A percentile compares a stretch with the other conserved stretches of the same genome.
phyloP scores from a whole-genome alignment of 2,113 vertebrate species.

The Anguilla rostrata region DNA sequence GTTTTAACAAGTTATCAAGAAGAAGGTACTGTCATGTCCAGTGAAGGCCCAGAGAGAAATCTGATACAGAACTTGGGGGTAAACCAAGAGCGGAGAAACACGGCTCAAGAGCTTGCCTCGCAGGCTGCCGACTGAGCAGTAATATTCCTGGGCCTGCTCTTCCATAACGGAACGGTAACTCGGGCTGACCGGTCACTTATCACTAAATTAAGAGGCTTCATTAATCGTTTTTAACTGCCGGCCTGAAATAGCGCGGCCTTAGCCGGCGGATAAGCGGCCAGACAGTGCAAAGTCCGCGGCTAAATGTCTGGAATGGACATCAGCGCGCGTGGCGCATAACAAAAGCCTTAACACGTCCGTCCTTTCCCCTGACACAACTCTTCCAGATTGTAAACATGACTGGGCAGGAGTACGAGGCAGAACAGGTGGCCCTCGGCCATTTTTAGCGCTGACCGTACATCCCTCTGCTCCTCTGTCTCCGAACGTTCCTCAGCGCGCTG shows the following conservation, averaged over 20 bases:
- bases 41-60: neutral
- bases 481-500: too few species aligned
- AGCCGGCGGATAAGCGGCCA: conserved; percentile 12
- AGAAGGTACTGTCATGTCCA: neutral
- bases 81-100: neutral
- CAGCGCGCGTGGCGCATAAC: neutral
- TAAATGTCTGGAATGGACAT: conserved; percentile 34
- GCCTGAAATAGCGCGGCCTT: conserved; percentile 31
- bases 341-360: neutral
- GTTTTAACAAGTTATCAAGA: neutral
- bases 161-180: conserved; percentile 37
- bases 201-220: conserved; percentile 30
- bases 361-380: conserved; percentile 6
- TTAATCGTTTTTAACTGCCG: conserved; percentile 6
- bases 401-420: neutral
- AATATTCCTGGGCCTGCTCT: conserved; percentile 10
- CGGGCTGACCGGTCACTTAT: conserved; percentile 15
- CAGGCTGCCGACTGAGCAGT: conserved; percentile 9
- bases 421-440: neutral
- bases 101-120: neutral
- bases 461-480: neutral
- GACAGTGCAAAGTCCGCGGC: conserved; percentile 34
- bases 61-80: neutral
- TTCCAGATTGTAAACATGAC: conserved; percentile 6
- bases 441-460: conserved; percentile 3